Evolutionary conservation across 2,797 vertebrate species (phyloP).

Genomic region (Pteropus rufus): DNA sequence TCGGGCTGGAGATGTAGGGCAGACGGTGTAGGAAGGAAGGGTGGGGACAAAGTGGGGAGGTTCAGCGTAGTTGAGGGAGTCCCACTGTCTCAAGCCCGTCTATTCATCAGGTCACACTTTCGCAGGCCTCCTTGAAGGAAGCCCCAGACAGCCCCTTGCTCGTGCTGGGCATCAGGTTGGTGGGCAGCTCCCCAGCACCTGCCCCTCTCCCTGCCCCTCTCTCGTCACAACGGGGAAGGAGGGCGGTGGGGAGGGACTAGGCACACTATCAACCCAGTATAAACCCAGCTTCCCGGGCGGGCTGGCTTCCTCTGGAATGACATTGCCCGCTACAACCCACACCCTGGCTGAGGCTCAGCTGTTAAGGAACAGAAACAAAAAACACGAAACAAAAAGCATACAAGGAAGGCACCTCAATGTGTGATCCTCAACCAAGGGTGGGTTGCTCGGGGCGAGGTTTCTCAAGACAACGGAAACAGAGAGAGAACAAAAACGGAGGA

Average conservation of each 20-base stretch:
- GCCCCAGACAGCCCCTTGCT: background rate
- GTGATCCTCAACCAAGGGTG: constrained; percentile 70
- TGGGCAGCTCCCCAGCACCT: background rate
- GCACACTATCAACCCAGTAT: background rate
- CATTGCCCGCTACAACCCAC: constrained; percentile 32
- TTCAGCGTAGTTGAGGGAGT: background rate
- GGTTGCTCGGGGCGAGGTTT: background rate
- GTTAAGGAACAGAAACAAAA: constrained; percentile 65
- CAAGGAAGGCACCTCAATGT: constrained; percentile 80
- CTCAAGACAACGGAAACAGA: constrained; percentile 27
- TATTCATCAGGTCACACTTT: background rate
- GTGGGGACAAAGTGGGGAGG: background rate
- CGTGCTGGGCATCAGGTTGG: background rate
- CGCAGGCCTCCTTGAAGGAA: background rate
- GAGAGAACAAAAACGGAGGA: background rate
- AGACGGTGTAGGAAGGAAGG: background rate
- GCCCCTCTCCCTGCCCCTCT: background rate
- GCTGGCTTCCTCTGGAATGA: constrained; percentile 65
- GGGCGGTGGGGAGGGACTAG: background rate
- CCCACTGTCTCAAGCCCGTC: background rate
- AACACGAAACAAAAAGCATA: constrained; percentile 60
- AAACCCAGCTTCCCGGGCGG: background rate
- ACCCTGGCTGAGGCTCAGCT: constrained; percentile 68
- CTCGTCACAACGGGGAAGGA: background rate
- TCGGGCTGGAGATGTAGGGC: constrained; percentile 52